A percentile compares a stretch with the other conserved stretches of the same genome.
Conservation (phyloP, 92 coral and sea anemone genomes). For the Plumapathes pennacea region DNA sequence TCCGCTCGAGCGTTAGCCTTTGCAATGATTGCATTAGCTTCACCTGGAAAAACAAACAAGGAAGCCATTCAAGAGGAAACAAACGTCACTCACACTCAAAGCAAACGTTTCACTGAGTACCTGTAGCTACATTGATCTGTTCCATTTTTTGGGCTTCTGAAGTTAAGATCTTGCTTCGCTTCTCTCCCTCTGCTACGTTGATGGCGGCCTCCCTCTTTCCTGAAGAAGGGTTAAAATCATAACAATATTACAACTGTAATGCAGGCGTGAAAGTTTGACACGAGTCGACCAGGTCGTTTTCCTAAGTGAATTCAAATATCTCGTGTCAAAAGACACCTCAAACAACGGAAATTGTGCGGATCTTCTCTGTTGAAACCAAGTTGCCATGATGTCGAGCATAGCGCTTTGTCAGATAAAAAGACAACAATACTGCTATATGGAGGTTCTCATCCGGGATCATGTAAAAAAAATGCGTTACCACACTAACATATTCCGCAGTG, state of each 20-base stretch:
- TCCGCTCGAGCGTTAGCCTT: constrained; percentile 92
- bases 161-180: constrained; percentile 90
- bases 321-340: too few relatives aligned
- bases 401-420: too few relatives aligned
- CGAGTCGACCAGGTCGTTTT: neutral
- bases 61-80: neutral
- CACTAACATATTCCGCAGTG: too few relatives aligned
- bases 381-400: too few relatives aligned
- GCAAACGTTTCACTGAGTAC: constrained; percentile 14
- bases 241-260: neutral
- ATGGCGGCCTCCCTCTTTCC: constrained; percentile 92
- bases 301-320: too few relatives aligned
- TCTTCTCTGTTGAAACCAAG: too few relatives aligned
- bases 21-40: constrained; percentile 94
- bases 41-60: constrained; percentile 51
- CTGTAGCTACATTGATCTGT: constrained; percentile 89
- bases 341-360: too few relatives aligned
- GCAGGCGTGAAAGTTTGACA: neutral
- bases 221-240: neutral
- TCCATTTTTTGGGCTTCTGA: constrained; percentile 87
- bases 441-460: too few relatives aligned
- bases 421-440: too few relatives aligned
- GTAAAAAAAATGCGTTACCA: too few relatives aligned
- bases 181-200: constrained; percentile 94
- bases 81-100: neutral